These are phyloP conservation scores for Psettodes erumei DNA, from an alignment of 2,113 vertebrate species.

Conservation along the genomic window DNA sequence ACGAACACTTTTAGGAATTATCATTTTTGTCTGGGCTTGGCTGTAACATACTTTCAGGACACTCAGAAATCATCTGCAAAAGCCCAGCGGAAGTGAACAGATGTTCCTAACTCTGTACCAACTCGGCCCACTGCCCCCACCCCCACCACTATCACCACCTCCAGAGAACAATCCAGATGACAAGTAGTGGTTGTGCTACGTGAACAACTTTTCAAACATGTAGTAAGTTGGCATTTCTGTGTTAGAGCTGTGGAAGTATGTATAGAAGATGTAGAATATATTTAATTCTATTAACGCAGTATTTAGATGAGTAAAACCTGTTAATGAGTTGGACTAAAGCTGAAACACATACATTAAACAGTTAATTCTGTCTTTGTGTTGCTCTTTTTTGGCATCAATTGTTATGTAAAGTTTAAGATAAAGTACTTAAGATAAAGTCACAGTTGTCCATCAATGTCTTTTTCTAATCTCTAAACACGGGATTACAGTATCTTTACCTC, in stretches of 20 bases:
- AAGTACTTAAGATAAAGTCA: conserved; percentile 24
- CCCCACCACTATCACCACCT: no score
- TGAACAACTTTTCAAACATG: not conserved
- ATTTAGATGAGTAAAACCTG: not conserved
- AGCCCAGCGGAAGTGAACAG: conserved; percentile 4
- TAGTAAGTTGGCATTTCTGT: not conserved
- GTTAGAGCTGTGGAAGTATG: not conserved
- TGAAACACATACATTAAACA: not conserved
- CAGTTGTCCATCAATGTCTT: conserved; percentile 19
- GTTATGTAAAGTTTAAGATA: no score
- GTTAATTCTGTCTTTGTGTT: no score
- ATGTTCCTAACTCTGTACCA: not conserved
- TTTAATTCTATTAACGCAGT: no score
- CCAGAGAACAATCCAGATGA: not conserved
- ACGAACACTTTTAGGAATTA: not conserved
- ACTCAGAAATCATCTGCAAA: not conserved
- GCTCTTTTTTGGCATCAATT: no score
- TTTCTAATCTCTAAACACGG: no score
- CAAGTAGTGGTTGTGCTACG: not conserved
- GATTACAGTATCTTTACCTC: conserved; percentile 10
- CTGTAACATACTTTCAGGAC: not conserved
- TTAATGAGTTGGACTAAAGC: not conserved
- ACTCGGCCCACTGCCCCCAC: not conserved
- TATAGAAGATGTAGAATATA: no score
- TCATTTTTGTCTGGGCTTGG: not conserved